Evolutionary conservation across 2,113 vertebrate species (phyloP).

Genomic region (Cyphomyrus plagiostoma): DNA sequence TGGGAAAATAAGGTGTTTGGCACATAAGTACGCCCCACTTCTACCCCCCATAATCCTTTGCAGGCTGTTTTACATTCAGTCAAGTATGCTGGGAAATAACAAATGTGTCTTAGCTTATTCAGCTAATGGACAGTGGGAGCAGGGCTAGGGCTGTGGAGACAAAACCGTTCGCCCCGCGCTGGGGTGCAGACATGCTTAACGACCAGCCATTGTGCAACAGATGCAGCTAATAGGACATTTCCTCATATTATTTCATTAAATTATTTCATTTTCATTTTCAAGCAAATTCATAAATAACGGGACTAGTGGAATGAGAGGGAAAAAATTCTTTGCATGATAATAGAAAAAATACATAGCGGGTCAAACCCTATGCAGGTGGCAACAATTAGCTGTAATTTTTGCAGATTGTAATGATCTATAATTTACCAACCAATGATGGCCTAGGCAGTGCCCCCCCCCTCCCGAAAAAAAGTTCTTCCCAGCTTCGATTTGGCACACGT

Average conservation of each 20-base stretch:
- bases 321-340: constrained; percentile 63
- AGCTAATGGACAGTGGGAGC: background rate
- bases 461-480: background rate
- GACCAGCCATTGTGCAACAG: background rate
- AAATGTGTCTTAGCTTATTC: background rate
- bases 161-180: background rate
- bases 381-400: constrained; percentile 77
- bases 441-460: background rate
- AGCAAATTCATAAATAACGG: background rate
- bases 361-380: constrained; percentile 74
- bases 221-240: background rate
- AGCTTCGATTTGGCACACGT: constrained; percentile 3
- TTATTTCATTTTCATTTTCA: background rate
- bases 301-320: constrained; percentile 29
- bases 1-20: constrained; percentile 1
- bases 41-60: background rate
- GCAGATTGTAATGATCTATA: constrained; percentile 67
- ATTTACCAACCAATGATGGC: constrained; percentile 55
- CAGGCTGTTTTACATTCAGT: background rate
- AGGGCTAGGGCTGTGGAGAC: background rate
- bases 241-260: background rate
- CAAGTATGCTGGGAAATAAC: background rate
- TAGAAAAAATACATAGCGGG: constrained; percentile 68
- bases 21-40: background rate
- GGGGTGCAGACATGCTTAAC: background rate